phyloP scores from a whole-genome alignment of 2,888 invertebrate genomes.

The Scotopteryx bipunctaria region DNA sequence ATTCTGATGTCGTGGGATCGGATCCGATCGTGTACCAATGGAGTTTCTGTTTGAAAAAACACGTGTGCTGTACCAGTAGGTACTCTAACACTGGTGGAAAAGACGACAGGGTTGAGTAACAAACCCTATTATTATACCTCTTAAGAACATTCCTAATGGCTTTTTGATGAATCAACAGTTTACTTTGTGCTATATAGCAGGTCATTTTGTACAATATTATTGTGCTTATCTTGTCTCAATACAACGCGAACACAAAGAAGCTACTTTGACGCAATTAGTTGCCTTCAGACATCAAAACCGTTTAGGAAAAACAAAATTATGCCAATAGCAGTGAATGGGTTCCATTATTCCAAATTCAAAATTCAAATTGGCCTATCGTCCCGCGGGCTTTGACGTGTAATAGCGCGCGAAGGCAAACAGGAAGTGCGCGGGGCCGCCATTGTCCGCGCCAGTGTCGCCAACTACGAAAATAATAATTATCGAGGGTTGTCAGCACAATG shows the following conservation, averaged over 20 bases:
- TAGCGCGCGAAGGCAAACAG: conserved; percentile 83
- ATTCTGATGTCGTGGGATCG: too few species aligned
- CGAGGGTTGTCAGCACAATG: conserved; percentile 74
- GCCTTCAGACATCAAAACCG: conserved; percentile 38
- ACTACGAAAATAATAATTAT: conserved; percentile 83
- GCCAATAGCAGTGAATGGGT: conserved; percentile 61
- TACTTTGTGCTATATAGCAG: neutral
- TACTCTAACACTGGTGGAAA: too few species aligned
- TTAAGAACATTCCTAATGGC: too few species aligned
- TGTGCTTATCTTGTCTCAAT: neutral
- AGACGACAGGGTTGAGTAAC: too few species aligned
- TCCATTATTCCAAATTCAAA: conserved; percentile 74
- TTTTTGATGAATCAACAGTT: neutral
- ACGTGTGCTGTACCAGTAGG: too few species aligned
- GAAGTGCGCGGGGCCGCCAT: conserved; percentile 74
- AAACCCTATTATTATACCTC: too few species aligned
- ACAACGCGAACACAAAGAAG: conserved; percentile 2
- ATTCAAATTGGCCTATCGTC: conserved; percentile 80
- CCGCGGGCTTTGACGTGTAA: conserved; percentile 79
- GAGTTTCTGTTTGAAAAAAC: too few species aligned
- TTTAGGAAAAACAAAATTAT: conserved; percentile 67
- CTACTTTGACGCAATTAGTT: conserved; percentile 32
- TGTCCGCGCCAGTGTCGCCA: conserved; percentile 79
- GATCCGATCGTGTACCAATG: too few species aligned
- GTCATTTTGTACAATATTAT: conserved; percentile 7